Conservation (phyloP, 2,888 invertebrate species). For the Hipparchia sbordonii region DNA sequence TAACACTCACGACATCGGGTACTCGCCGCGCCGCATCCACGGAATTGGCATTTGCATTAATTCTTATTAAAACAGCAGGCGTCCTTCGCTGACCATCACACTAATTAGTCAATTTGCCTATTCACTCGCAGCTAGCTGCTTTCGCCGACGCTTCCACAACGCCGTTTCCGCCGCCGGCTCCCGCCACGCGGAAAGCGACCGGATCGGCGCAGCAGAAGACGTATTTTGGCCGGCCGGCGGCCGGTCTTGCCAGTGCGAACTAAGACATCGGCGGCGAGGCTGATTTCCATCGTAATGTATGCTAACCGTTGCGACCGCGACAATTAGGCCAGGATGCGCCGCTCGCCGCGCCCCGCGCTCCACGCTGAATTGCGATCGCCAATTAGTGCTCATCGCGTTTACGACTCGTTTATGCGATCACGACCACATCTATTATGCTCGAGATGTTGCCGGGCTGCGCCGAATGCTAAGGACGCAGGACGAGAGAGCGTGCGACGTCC, state of each 20-base stretch:
- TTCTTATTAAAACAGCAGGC: conserved; percentile 61
- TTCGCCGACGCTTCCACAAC: conserved; percentile 32
- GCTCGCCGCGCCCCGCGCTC: conserved; percentile 47
- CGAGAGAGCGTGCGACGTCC: conserved; percentile 28
- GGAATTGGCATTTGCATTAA: conserved; percentile 59
- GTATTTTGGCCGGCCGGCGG: conserved; percentile 41
- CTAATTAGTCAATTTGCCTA: conserved; percentile 78
- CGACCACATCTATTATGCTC: conserved; percentile 65
- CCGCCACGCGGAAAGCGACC: conserved; percentile 32
- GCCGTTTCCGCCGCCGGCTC: conserved; percentile 19
- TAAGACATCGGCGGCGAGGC: conserved; percentile 66
- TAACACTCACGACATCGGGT: conserved; percentile 32
- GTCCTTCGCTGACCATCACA: conserved; percentile 55
- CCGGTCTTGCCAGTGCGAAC: conserved; percentile 52
- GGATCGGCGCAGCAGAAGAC: conserved; percentile 36
- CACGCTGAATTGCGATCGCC: conserved; percentile 63
- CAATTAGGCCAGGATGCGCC: conserved; percentile 69
- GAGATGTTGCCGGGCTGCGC: conserved; percentile 44
- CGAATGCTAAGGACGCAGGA: conserved; percentile 52
- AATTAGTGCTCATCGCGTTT: conserved; percentile 65
- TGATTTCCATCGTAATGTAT: conserved; percentile 78
- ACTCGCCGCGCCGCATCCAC: conserved; percentile 1
- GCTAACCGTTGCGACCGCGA: conserved; percentile 69
- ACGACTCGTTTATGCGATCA: conserved; percentile 59
- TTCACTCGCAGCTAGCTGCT: conserved; percentile 51